phyloP scores from a whole-genome alignment of 2,888 invertebrate species.

The Noctua janthina region DNA sequence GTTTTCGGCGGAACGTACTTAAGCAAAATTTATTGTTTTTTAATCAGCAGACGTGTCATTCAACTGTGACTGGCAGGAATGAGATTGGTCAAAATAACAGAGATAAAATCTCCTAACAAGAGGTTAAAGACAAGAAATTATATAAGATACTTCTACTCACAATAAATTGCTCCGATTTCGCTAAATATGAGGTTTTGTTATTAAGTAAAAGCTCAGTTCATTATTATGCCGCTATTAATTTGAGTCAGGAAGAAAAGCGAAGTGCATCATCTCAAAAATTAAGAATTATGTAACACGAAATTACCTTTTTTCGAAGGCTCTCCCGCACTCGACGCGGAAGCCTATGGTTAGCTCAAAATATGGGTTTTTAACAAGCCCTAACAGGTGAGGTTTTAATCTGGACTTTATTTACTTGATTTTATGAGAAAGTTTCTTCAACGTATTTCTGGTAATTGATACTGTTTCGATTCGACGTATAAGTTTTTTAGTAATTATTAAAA shows the following conservation, averaged over 20 bases:
- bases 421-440: slow-evolving; percentile 64
- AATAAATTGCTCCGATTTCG: slow-evolving; percentile 39
- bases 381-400: slow-evolving; percentile 68
- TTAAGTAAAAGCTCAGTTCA: slow-evolving; percentile 58
- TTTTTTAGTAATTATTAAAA: slow-evolving; percentile 42
- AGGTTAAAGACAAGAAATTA: slow-evolving; percentile 30
- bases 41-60: slow-evolving; percentile 80
- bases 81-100: slow-evolving; percentile 66
- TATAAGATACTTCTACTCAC: slow-evolving; percentile 42
- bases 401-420: slow-evolving; percentile 63
- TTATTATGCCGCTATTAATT: slow-evolving; percentile 67
- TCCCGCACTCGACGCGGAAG: slow-evolving; percentile 73
- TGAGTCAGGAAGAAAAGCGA: slow-evolving; percentile 68
- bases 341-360: slow-evolving; percentile 80
- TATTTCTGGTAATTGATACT: slow-evolving; percentile 63
- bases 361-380: slow-evolving; percentile 81
- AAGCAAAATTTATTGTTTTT: slow-evolving; percentile 85
- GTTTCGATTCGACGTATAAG: slow-evolving; percentile 38
- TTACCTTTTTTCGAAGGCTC: slow-evolving; percentile 67
- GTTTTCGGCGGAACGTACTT: slow-evolving; percentile 82
- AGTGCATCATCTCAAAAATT: slow-evolving; percentile 63
- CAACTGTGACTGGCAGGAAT: slow-evolving; percentile 68
- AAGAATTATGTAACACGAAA: slow-evolving; percentile 68
- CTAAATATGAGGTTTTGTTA: slow-evolving; percentile 42
- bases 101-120: slow-evolving; percentile 61